Base-by-base conservation (phyloP, 2,113 vertebrate genomes). In the Murina feae region DNA sequence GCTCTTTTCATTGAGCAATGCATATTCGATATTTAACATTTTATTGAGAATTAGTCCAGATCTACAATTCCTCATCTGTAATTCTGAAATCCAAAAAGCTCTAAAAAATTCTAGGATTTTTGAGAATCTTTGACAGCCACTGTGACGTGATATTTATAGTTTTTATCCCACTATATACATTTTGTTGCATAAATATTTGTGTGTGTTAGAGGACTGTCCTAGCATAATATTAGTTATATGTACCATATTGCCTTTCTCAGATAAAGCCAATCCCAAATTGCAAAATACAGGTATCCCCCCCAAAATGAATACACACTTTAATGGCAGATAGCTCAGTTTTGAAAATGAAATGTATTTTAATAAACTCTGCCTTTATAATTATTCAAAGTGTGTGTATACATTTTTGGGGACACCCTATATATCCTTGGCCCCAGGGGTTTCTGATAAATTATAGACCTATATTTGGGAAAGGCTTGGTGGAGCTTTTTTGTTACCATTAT, bases 401-500 rank as follows among this genome's bases (percentile, higher is more conserved):
- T 60, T 28, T 60, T 60, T 4, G 23, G 58, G 58, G 25, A 4
- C 25, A 60, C 23, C 3, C 58, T 60, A 60, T 60, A 72, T 32
- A 65, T 83, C 69, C 25, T 58, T 69, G 39, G 20, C 10, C 17
- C 23, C n/a, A 63, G 47, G 30, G 39, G 49, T 91, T 96, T 91
- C 84, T 93, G 51, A 47, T 86, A 74, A 82, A 86, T 91, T 76
- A 37, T 53, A 80, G 80, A 65, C 28, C 74, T 85, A 21, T 83
- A 90, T 85, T 94, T 89, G 78, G n/a, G 58, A 95, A 86, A 91
- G 63, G 21, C n/a, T 90, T 16, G 60, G 9, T 14, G 20, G 35
- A 80, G 16, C 51, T 89, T 95, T 85, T 85, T 55, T 87, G 37
- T 80, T 76, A 16, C 58, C n/a, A 39, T 85, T 91, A 95, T 84